Evolutionary conservation across 2,888 invertebrate species (phyloP).

Genomic region (Chouioia cunea): DNA sequence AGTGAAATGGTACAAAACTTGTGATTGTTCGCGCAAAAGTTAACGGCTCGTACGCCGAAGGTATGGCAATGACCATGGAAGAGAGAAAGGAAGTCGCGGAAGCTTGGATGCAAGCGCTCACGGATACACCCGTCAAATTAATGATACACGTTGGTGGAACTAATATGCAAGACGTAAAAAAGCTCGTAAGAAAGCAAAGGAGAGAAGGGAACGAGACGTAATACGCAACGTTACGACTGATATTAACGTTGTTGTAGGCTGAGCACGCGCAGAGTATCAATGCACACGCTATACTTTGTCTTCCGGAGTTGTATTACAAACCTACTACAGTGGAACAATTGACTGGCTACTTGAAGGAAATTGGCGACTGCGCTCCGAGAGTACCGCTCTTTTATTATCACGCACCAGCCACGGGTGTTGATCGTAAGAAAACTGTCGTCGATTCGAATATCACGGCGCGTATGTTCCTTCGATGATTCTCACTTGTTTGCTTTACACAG

Average conservation of each 20-base stretch:
- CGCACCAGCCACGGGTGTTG: constrained; percentile 11
- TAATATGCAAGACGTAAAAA: constrained; percentile 76
- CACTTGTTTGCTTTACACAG: constrained; percentile 67
- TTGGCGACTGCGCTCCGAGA: constrained; percentile 79
- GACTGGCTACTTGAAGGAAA: constrained; percentile 75
- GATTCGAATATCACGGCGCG: no score
- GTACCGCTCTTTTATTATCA: constrained; percentile 87
- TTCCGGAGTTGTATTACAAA: constrained; percentile 84
- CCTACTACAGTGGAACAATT: constrained; percentile 74
- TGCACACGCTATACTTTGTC: constrained; percentile 78
- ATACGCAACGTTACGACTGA: no score
- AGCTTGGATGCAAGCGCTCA: constrained; percentile 75
- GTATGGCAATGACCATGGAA: constrained; percentile 74
- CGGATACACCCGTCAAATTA: constrained; percentile 71
- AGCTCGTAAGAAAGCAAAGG: constrained; percentile 69
- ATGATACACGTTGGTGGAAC: constrained; percentile 83
- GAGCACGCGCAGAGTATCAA: constrained; percentile 76
- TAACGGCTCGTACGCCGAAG: constrained; percentile 86
- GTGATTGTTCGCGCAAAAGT: constrained; percentile 69
- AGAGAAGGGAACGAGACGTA: background rate
- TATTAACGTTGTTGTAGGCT: constrained; percentile 69
- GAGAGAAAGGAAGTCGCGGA: constrained; percentile 79
- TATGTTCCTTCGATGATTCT: no score
- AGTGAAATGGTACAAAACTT: background rate
- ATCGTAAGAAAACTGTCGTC: no score